Evolutionary conservation across 2,888 invertebrate genomes (phyloP).

Genomic region (Microplitis manilae): DNA sequence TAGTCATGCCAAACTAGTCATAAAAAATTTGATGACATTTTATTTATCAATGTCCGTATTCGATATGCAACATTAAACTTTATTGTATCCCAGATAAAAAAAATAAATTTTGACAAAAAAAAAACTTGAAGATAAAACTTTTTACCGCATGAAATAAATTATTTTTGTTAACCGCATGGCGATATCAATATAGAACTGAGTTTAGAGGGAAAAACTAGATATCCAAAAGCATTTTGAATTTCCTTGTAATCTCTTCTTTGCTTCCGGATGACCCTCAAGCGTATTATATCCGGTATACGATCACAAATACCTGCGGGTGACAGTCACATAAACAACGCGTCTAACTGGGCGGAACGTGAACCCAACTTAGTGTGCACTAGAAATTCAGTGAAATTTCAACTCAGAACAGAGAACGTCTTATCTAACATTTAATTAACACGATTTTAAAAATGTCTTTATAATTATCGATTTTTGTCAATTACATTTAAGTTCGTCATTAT

Average conservation of each 20-base stretch:
- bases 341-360: conserved; percentile 16
- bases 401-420: background rate
- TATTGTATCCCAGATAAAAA: background rate
- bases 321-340: conserved; percentile 7
- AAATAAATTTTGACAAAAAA: background rate
- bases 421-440: background rate
- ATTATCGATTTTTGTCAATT: background rate
- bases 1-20: background rate
- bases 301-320: background rate
- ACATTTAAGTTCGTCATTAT: no score
- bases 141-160: background rate
- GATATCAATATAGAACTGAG: background rate
- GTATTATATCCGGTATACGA: background rate
- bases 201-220: background rate
- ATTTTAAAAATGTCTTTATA: background rate
- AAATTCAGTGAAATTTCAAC: conserved; percentile 5
- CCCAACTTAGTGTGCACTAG: background rate
- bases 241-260: background rate
- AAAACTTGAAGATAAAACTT: background rate
- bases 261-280: conserved; percentile 7
- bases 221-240: background rate
- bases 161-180: background rate
- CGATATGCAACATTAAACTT: background rate
- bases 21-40: background rate
- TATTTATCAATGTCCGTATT: background rate